Conservation (phyloP, 2,113 vertebrate species). For the Tupaia chinensis region DNA sequence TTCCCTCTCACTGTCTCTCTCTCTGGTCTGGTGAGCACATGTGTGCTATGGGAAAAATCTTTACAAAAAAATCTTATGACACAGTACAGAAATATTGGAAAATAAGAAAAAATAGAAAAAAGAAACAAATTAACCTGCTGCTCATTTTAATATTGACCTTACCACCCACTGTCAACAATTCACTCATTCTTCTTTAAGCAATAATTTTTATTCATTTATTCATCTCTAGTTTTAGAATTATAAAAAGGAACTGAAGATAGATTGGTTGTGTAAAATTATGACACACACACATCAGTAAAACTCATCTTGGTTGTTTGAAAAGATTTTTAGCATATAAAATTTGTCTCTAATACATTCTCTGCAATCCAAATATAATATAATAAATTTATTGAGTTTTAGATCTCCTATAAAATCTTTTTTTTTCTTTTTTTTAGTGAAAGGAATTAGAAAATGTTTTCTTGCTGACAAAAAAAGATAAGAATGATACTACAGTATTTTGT, state of each 20-base stretch:
- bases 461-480: conserved; percentile 33
- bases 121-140: background rate
- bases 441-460: conserved; percentile 53
- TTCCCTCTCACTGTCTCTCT: background rate
- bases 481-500: conserved; percentile 39
- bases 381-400: conserved; percentile 55
- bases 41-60: no score
- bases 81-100: background rate
- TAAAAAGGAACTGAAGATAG: background rate
- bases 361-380: background rate
- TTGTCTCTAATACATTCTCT: background rate
- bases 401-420: background rate
- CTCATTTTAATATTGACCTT: background rate
- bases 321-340: background rate
- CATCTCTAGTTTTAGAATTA: background rate
- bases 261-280: fast-evolving
- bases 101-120: background rate
- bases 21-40: background rate
- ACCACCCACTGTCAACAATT: background rate
- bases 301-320: background rate
- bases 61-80: background rate
- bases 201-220: background rate
- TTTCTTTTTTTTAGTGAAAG: background rate
- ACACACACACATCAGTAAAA: background rate
- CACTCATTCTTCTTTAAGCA: background rate